Conservation (phyloP, 2,113 vertebrate genomes). For the Edolisoma coerulescens region DNA sequence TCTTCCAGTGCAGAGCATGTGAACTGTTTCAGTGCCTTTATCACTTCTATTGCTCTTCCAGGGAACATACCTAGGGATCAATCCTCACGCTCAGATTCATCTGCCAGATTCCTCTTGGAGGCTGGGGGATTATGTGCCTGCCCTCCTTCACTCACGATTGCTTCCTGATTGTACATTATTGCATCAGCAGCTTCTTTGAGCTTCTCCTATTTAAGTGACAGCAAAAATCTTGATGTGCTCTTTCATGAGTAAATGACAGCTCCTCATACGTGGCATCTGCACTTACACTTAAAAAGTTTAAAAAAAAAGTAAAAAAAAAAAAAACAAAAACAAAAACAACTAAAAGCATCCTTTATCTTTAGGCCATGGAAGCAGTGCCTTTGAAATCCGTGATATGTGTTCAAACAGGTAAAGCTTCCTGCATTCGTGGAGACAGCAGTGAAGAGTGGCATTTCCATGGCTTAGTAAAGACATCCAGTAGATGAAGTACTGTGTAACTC, state of each 20-base stretch:
- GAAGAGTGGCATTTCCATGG: not conserved
- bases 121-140: not conserved
- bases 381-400: not conserved
- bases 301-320: not conserved
- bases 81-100: not conserved
- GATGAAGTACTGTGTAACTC: not conserved
- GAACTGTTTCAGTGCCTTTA: not conserved
- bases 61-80: not conserved
- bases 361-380: not conserved
- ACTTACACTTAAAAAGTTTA: not conserved
- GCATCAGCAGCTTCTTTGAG: not conserved
- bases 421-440: not conserved
- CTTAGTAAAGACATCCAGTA: not conserved
- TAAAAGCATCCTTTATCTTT: not conserved
- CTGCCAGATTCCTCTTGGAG: not conserved
- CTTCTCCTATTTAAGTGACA: not conserved
- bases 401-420: not conserved
- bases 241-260: not conserved
- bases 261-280: not conserved
- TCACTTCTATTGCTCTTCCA: not conserved
- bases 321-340: rapidly evolving
- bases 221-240: not conserved
- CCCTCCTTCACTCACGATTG: not conserved
- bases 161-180: not conserved
- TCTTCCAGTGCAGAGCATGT: not conserved